Percentiles rank a stretch among this genome's conserved stretches.
Conservation (phyloP, 2,113 vertebrate species). For the Beaufortia kweichowensis region DNA sequence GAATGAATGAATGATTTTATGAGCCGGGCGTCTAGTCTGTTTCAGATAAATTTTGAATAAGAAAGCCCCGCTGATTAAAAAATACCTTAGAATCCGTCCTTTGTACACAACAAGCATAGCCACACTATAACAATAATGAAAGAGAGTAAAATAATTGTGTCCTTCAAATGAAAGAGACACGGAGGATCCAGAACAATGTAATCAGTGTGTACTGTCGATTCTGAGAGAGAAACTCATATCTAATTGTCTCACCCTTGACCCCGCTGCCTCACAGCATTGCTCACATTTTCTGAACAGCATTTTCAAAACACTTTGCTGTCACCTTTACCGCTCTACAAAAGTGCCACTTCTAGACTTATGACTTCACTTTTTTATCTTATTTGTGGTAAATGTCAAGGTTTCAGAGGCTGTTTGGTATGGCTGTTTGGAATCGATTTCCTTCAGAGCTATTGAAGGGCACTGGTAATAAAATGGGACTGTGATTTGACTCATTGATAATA, state of each 20-base stretch:
- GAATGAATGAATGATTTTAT: conserved; percentile 51
- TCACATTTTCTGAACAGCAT: conserved; percentile 36
- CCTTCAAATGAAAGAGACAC: conserved; percentile 47
- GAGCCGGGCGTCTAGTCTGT: conserved; percentile 44
- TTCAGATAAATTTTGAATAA: conserved; percentile 48
- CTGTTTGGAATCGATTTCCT: conserved; percentile 52
- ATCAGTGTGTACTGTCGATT: conserved; percentile 54
- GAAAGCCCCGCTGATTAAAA: conserved; percentile 50
- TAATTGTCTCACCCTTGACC: conserved; percentile 70
- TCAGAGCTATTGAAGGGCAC: conserved; percentile 53
- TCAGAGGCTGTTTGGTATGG: conserved; percentile 51
- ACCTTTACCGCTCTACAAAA: conserved; percentile 60
- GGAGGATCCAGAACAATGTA: conserved; percentile 61
- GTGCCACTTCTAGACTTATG: conserved; percentile 58
- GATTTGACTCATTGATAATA: conserved; percentile 55
- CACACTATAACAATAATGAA: conserved; percentile 34
- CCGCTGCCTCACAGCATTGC: conserved; percentile 41
- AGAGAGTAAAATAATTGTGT: conserved; percentile 48
- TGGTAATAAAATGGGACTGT: conserved; percentile 56
- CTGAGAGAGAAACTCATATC: conserved; percentile 55
- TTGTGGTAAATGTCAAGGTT: conserved; percentile 65
- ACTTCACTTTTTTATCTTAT: conserved; percentile 43
- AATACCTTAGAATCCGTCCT: conserved; percentile 35
- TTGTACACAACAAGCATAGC: conserved; percentile 43
- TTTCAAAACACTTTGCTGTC: conserved; percentile 47